phyloP scores from a whole-genome alignment of 1,140 invertebrate species.

The Pseudomyrmex flavicornis region DNA sequence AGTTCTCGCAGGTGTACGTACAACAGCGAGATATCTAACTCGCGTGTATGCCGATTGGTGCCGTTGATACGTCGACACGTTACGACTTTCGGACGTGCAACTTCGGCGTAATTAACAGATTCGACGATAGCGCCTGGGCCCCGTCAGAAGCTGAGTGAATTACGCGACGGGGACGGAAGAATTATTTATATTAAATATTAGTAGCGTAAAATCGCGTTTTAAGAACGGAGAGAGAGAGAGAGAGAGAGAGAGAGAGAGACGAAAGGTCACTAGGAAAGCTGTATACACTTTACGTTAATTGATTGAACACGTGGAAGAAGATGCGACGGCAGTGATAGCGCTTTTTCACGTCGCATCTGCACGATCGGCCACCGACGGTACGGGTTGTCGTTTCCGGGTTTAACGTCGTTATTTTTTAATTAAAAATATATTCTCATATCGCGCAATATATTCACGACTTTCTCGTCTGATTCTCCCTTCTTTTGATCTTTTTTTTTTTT shows the following conservation, averaged over 20 bases:
- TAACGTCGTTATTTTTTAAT: neutral
- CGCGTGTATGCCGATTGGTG: neutral
- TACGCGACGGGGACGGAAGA: constrained; percentile 5
- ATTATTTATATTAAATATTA: constrained; percentile 27
- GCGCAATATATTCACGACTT: neutral
- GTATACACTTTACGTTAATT: neutral
- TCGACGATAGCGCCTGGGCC: constrained; percentile 49
- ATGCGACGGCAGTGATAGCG: neutral
- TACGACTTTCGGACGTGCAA: constrained; percentile 52
- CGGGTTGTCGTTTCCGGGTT: neutral
- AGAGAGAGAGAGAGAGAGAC: too few relatives aligned
- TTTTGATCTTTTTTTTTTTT: too few relatives aligned
- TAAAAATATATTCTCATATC: neutral
- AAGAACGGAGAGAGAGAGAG: neutral
- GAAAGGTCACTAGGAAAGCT: neutral
- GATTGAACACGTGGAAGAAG: constrained; percentile 14
- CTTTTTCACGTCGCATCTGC: neutral
- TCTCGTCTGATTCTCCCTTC: too few relatives aligned
- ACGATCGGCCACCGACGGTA: too few relatives aligned
- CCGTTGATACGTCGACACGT: constrained; percentile 30
- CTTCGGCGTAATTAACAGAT: constrained; percentile 59
- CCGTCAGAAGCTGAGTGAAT: constrained; percentile 26
- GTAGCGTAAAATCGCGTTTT: constrained; percentile 1
- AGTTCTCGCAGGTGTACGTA: neutral
- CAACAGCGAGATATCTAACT: too few relatives aligned